phyloP scores from a whole-genome alignment of 2,888 invertebrate genomes.

The Nomada flava region DNA sequence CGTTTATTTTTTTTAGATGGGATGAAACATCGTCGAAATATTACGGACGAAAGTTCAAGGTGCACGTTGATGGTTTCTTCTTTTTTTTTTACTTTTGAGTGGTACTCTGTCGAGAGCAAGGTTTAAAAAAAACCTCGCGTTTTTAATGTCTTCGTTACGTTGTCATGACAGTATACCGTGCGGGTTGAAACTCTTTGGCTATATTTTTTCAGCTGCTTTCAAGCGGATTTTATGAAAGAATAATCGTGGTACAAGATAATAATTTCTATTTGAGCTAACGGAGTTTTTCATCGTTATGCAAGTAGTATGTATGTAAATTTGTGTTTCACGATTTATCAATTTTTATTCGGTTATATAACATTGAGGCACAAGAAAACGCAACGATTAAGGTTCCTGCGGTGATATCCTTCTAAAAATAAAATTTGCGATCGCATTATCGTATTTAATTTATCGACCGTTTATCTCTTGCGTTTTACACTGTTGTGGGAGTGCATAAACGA shows the following conservation, averaged over 20 bases:
- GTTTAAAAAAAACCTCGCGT: not conserved
- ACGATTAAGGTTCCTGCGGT: not conserved
- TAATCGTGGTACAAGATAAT: not conserved
- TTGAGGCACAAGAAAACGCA: not conserved
- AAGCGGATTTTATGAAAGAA: not conserved
- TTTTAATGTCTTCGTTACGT: too few species aligned
- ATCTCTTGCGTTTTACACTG: slow-evolving; percentile 20
- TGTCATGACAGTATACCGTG: too few species aligned
- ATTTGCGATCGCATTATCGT: slow-evolving; percentile 50
- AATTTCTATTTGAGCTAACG: too few species aligned
- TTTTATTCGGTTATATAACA: not conserved
- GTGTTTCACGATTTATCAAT: too few species aligned
- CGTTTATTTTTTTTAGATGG: not conserved
- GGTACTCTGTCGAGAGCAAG: not conserved
- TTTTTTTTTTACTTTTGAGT: not conserved
- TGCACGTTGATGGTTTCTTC: not conserved
- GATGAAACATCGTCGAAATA: not conserved
- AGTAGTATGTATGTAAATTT: too few species aligned
- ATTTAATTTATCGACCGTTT: slow-evolving; percentile 42
- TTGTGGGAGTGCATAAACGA: slow-evolving; percentile 26
- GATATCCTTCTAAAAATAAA: slow-evolving; percentile 29
- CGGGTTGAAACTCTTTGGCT: not conserved
- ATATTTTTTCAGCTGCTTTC: not conserved
- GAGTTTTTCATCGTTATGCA: too few species aligned
- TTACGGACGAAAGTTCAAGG: slow-evolving; percentile 2